Percentiles rank a stretch among this genome's conserved stretches.
These are phyloP conservation scores for Phortica magna DNA, from an alignment of 2,888 invertebrate species.

Conservation along the genomic window DNA sequence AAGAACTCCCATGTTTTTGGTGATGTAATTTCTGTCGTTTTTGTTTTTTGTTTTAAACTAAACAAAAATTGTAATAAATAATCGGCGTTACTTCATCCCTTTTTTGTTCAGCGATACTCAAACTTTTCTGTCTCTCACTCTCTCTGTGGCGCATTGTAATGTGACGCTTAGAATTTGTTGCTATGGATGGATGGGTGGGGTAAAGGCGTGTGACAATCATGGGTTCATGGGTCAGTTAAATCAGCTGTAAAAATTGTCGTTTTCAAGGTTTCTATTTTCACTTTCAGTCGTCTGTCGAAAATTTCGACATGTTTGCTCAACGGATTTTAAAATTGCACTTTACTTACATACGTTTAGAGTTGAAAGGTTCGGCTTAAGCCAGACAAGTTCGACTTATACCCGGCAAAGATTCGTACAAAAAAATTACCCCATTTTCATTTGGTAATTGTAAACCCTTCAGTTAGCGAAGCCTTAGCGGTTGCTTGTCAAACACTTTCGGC, in stretches of 20 bases:
- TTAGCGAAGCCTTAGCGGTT: slow-evolving; percentile 9
- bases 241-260: slow-evolving; percentile 64
- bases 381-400: slow-evolving; percentile 43
- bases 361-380: slow-evolving; percentile 56
- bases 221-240: slow-evolving; percentile 69
- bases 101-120: not conserved
- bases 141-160: not conserved
- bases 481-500: slow-evolving; percentile 1
- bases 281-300: not conserved
- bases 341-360: slow-evolving; percentile 41
- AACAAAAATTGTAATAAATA: too few species aligned
- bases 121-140: not conserved
- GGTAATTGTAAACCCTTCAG: slow-evolving; percentile 14
- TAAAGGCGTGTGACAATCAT: slow-evolving; percentile 14
- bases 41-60: too few species aligned
- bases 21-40: too few species aligned
- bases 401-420: not conserved
- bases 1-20: not conserved
- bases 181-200: not conserved
- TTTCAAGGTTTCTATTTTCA: slow-evolving; percentile 47
- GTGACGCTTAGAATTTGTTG: not conserved
- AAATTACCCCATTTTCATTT: slow-evolving; percentile 23
- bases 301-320: not conserved
- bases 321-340: not conserved
- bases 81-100: not conserved